Conservation (phyloP, 2,113 vertebrate species). For the Epinephelus moara region DNA sequence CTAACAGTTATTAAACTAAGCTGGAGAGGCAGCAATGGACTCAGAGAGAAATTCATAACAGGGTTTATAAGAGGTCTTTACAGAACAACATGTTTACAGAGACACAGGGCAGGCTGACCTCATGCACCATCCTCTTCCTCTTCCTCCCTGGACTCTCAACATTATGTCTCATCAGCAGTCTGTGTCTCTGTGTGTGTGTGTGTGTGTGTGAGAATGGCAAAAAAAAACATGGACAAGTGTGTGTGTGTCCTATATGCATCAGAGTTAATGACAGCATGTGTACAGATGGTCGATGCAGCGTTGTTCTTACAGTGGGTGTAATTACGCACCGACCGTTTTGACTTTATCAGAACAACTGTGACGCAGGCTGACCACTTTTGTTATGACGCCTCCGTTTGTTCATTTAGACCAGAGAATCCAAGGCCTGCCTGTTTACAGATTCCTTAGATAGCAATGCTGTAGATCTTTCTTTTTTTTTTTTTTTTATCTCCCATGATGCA, state of each 20-base stretch:
- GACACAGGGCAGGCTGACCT: slow-evolving; percentile 40
- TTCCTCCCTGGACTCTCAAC: slow-evolving; percentile 31
- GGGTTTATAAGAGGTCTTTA: slow-evolving; percentile 29
- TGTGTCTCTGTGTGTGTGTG: slow-evolving; percentile 5
- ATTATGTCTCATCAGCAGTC: slow-evolving; percentile 34
- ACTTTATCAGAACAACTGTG: slow-evolving; percentile 37
- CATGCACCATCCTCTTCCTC: slow-evolving; percentile 28
- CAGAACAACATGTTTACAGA: slow-evolving; percentile 66
- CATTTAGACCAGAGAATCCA: slow-evolving; percentile 29
- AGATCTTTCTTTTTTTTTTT: not conserved
- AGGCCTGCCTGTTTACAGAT: slow-evolving; percentile 54
- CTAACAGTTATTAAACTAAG: slow-evolving; percentile 41
- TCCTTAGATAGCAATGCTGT: slow-evolving; percentile 35
- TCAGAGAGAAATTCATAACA: not conserved
- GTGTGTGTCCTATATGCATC: slow-evolving; percentile 8
- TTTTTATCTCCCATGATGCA: slow-evolving; percentile 11
- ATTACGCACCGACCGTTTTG: slow-evolving; percentile 21
- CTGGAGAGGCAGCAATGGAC: slow-evolving; percentile 14
- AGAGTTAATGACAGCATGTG: slow-evolving; percentile 47
- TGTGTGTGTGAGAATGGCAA: slow-evolving; percentile 17
- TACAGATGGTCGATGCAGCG: slow-evolving; percentile 41
- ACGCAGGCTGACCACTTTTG: slow-evolving; percentile 49
- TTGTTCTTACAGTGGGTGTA: slow-evolving; percentile 31
- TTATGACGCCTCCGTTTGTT: slow-evolving; percentile 41
- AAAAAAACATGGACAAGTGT: slow-evolving; percentile 12